Percentiles rank a stretch among this genome's conserved stretches.
Evolutionary conservation across 2,888 invertebrate genomes (phyloP).

Genomic region (Ophion slaviceki): DNA sequence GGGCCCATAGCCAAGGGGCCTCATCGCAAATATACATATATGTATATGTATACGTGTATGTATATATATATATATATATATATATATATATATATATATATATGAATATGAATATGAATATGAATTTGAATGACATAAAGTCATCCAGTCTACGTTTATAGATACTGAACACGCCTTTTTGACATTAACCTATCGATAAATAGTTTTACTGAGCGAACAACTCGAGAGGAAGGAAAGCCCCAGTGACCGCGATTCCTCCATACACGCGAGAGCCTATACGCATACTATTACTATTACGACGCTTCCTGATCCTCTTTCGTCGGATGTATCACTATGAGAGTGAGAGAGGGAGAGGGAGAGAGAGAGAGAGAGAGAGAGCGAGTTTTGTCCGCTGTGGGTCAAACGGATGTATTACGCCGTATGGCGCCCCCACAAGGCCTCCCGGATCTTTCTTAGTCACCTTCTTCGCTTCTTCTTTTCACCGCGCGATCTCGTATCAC

Average conservation of each 20-base stretch:
- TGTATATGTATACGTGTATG: conserved; percentile 11
- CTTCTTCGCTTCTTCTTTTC: conserved; percentile 62
- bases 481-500: conserved; percentile 35
- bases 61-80: background rate
- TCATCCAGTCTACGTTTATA: background rate
- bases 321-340: conserved; percentile 69
- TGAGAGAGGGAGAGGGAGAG: conserved; percentile 2
- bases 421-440: conserved; percentile 23
- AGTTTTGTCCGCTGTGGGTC: conserved; percentile 37
- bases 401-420: conserved; percentile 33
- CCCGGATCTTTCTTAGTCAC: conserved; percentile 57
- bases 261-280: conserved; percentile 19
- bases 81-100: conserved; percentile 8
- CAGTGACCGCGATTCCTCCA: conserved; percentile 79
- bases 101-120: conserved; percentile 1
- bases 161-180: conserved; percentile 11
- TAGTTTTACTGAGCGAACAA: conserved; percentile 26
- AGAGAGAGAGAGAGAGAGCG: conserved; percentile 41
- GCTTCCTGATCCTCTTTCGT: conserved; percentile 74
- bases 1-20: conserved; percentile 22
- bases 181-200: conserved; percentile 13
- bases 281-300: conserved; percentile 67
- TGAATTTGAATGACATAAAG: background rate
- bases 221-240: conserved; percentile 73
- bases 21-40: conserved; percentile 4